Base-by-base conservation (phyloP, 2,113 vertebrate species). In the Phrynosoma platyrhinos region DNA sequence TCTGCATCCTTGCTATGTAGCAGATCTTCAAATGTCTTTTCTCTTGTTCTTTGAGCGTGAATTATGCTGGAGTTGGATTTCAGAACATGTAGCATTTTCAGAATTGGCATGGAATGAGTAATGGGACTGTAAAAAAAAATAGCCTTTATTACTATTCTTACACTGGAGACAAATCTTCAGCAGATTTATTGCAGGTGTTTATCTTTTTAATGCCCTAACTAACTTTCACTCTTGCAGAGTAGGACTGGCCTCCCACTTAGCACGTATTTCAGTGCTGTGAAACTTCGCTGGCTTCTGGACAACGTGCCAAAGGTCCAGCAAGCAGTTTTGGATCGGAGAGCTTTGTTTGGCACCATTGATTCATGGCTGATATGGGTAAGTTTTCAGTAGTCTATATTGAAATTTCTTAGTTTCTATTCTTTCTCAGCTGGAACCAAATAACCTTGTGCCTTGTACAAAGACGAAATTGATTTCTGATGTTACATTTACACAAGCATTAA, bases 321-420 rank as follows among this genome's bases (percentile, higher is more conserved):
- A 91, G 99, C 98, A 0, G 97, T 99, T 25, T 83, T 88, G 66
- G 96, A 97, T 7, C 92, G 92, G 16, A 95, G 97, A 62, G 99
- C 98, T 75, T 92, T 99, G 96, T 99, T 99, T 82, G 99, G 99
- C 0, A 99, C 99, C 0, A 93, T 99, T 93, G 99, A 99, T 95
- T 98, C 99, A 79, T 99, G 99, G 99, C 98, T 99, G 87, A 99
- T 99, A 96, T 99, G 99, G 99, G 99, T 99, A 95, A 84, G 97
- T 96, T 90, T 87, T 40, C 58, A 77, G 2, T 64, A 87, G 52
- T 30, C 27, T 47, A 83, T 88, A 68, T 32, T 55, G 47, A 69
- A 88, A 36, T 30, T 30, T 20, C 2, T 13, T 83, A 27, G 13
- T 47, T 83, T 78, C 79, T 68, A 4, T 55, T 23, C 9, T 78